These are phyloP conservation scores for Heteromyza rotundicornis DNA, from an alignment of 2,888 invertebrate genomes.

Conservation along the genomic window DNA sequence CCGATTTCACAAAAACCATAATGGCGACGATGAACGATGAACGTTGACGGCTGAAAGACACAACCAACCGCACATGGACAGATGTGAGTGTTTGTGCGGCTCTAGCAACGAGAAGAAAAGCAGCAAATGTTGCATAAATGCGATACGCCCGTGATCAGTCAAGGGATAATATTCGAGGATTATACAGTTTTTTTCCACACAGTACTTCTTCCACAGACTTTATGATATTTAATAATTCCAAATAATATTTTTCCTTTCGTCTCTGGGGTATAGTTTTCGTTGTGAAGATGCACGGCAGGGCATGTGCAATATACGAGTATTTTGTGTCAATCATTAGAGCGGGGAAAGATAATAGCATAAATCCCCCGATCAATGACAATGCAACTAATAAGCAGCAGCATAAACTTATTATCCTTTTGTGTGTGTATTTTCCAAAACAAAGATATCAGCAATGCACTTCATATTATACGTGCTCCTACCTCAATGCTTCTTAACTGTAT, in stretches of 20 bases:
- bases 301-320: slow-evolving; percentile 12
- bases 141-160: not conserved
- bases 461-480: no score
- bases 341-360: slow-evolving; percentile 12
- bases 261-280: not conserved
- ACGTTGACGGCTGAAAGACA: not conserved
- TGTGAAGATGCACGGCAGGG: not conserved
- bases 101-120: no score
- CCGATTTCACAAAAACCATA: slow-evolving; percentile 15
- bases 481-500: no score
- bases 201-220: slow-evolving; percentile 9
- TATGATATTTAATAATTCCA: slow-evolving; percentile 18
- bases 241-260: slow-evolving; percentile 9
- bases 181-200: slow-evolving; percentile 9
- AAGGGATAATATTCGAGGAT: slow-evolving; percentile 11
- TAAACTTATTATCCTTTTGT: no score
- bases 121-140: slow-evolving; percentile 17
- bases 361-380: slow-evolving; percentile 13
- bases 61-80: slow-evolving; percentile 8
- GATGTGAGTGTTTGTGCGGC: slow-evolving; percentile 16
- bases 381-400: no score
- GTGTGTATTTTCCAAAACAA: no score
- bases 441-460: no score
- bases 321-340: slow-evolving; percentile 17
- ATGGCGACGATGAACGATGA: no score